Evolutionary conservation across 2,113 vertebrate species (phyloP).

Genomic region (Crypturellus undulatus): DNA sequence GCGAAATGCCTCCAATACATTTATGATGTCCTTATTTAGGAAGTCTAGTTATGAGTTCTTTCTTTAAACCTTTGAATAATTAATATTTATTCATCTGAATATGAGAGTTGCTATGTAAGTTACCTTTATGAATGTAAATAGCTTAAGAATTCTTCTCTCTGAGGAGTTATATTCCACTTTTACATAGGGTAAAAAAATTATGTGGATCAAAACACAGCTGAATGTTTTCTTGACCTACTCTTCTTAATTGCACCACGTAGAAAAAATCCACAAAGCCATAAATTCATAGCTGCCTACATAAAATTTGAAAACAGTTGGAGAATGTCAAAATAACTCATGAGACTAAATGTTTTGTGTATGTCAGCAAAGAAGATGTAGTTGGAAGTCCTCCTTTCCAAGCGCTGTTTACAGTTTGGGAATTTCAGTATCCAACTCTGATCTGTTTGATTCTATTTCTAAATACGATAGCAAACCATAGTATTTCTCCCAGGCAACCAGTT

Average conservation of each 20-base stretch:
- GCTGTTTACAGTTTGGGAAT: background rate
- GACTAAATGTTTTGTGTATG: background rate
- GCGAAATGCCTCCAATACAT: background rate
- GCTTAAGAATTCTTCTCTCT: background rate
- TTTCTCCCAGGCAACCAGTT: background rate
- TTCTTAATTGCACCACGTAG: background rate
- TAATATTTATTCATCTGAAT: background rate
- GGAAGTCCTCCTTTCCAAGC: background rate
- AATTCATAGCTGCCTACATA: background rate
- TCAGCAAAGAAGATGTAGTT: background rate
- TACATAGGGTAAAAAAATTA: background rate
- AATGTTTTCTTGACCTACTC: background rate
- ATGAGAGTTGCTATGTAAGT: background rate
- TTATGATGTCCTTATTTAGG: background rate
- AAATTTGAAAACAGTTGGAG: background rate
- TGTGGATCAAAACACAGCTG: background rate
- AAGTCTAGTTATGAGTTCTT: background rate
- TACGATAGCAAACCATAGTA: background rate
- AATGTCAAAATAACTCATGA: background rate
- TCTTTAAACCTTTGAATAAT: background rate
- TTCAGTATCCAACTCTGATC: background rate
- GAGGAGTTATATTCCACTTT: fast-evolving
- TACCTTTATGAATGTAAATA: background rate
- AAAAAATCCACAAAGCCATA: background rate
- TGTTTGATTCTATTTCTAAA: background rate